Evolutionary conservation across 2,113 vertebrate species (phyloP), one percentile per base, ranked within the genome.

Genomic region (Bucco capensis): DNA sequence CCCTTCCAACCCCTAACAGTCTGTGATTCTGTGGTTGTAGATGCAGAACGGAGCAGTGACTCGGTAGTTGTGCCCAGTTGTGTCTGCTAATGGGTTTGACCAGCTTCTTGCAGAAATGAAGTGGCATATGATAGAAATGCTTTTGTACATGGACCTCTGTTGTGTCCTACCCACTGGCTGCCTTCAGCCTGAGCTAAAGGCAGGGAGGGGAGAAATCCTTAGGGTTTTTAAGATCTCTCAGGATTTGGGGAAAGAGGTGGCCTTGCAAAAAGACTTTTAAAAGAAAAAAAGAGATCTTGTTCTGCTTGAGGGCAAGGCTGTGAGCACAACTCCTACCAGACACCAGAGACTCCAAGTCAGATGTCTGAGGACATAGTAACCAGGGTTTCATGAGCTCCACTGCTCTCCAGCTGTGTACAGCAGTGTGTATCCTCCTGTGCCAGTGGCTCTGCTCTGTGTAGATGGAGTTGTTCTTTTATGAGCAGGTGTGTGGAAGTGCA

Each of bases 101-200:
- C 19, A 58, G 4, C 44, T 90, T 15, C 11, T 33, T 22, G 22
- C 14, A 79, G 86, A 61, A 86, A 49, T 5, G 5, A 51, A 47
- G 38, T 2, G 13, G 46, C 42, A 7, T 15, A 13, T 0, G 7
- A 64, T 12, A 5, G 17, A 44, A 51, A 24, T 0, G 4, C 38
- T 78, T 31, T 37, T 57, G 19, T 58, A 31, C 46, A 5, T 1
- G 2, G 56, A 42, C 4, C 0, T 65, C 66, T 21, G 27, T 9
- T 33, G n/a, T 14, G 49, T 37, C 33, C 10, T 72, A 23, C 22
- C 9, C 0, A 0, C 38, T 14, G 28, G 27, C 47, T 17, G 12
- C 18, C 35, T 91, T 69, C 75, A 80, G n/a, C 40, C 28, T 73
- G 33, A 65, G 35, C 24, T 16, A 4, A 80, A 50, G 62, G 19